These are phyloP conservation scores for Cantharis rustica DNA, from an alignment of 2,888 invertebrate species.

Conservation along the genomic window DNA sequence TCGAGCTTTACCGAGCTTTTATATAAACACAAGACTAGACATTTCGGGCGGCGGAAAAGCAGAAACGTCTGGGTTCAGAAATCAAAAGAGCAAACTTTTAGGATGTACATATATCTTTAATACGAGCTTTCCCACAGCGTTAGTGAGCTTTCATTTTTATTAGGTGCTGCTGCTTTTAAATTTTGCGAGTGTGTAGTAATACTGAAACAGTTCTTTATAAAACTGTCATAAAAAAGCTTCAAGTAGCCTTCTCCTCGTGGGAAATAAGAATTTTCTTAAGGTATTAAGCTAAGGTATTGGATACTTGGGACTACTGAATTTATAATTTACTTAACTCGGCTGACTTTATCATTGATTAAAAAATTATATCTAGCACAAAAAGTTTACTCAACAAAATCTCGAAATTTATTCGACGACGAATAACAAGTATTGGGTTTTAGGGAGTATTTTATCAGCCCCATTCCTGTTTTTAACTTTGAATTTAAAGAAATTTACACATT, in stretches of 20 bases:
- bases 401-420: not conserved
- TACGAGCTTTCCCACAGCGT: slow-evolving; percentile 8
- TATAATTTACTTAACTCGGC: not conserved
- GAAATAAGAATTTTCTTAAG: slow-evolving; percentile 7
- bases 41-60: not conserved
- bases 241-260: slow-evolving; percentile 2
- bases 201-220: slow-evolving; percentile 4
- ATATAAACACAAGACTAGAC: not conserved
- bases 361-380: not conserved
- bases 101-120: slow-evolving; percentile 11
- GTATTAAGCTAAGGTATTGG: not conserved
- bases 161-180: slow-evolving; percentile 10
- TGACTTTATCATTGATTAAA: not conserved
- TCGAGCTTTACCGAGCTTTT: not conserved
- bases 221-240: slow-evolving; percentile 9
- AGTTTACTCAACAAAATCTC: not conserved
- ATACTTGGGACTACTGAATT: not conserved
- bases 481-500: too few species aligned
- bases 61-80: not conserved
- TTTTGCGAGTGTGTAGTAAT: slow-evolving; percentile 5
- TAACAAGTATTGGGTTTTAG: not conserved
- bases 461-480: too few species aligned
- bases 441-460: not conserved
- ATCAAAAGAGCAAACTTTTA: slow-evolving; percentile 6
- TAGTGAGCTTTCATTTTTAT: slow-evolving; percentile 6